These are phyloP conservation scores for Drosophila auraria DNA, from an alignment of 1,140 invertebrate species.

Conservation along the genomic window DNA sequence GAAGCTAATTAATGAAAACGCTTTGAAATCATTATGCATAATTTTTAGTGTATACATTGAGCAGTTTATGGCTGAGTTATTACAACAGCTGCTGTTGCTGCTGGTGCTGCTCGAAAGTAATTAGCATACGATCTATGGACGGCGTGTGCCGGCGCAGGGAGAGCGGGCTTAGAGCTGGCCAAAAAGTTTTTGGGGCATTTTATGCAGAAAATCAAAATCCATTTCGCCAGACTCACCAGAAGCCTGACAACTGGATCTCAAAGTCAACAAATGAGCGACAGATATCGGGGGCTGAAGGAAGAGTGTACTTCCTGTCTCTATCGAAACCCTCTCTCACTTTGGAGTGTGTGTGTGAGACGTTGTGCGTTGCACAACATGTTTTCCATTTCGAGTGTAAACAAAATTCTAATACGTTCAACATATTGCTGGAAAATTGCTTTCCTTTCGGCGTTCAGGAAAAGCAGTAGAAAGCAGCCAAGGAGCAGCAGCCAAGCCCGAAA, in stretches of 20 bases:
- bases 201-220: conserved; percentile 53
- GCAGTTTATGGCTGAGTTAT: conserved; percentile 83
- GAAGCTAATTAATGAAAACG: conserved; percentile 80
- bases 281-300: conserved; percentile 10
- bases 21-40: conserved; percentile 83
- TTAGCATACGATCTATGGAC: conserved; percentile 64
- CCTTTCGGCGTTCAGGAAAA: conserved; percentile 70
- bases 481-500: conserved; percentile 64
- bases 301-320: conserved; percentile 4
- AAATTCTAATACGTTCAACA: conserved; percentile 83
- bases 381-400: conserved; percentile 83
- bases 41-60: conserved; percentile 84
- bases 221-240: conserved; percentile 27
- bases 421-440: conserved; percentile 84
- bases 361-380: conserved; percentile 82
- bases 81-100: conserved; percentile 79
- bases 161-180: not conserved
- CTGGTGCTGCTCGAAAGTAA: conserved; percentile 65
- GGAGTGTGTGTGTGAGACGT: conserved; percentile 26
- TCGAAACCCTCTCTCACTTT: conserved; percentile 10
- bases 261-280: conserved; percentile 77
- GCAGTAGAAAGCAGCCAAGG: conserved; percentile 40
- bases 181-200: conserved; percentile 49
- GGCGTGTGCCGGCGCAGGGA: conserved; percentile 7
- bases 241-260: conserved; percentile 75